phyloP scores from a whole-genome alignment of 2,888 invertebrate genomes.

The Flexamia atlantica region DNA sequence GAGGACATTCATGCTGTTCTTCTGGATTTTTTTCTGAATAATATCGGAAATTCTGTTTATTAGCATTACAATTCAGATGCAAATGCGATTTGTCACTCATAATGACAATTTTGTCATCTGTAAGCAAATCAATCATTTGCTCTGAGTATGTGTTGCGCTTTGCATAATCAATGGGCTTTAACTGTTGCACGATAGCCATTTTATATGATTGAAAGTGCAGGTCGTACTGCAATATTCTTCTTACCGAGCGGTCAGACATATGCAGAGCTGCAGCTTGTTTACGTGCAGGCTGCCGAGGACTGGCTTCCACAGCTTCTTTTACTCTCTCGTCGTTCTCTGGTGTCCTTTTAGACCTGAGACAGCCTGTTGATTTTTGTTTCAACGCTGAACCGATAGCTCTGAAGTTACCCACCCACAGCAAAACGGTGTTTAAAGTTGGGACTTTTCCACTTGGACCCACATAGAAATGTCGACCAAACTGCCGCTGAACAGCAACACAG shows the following conservation, averaged over 20 bases:
- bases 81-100: conserved; percentile 69
- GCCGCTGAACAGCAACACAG: no score
- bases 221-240: conserved; percentile 18
- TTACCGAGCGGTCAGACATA: no score
- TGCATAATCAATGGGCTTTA: conserved; percentile 35
- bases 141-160: conserved; percentile 26
- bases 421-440: conserved; percentile 28
- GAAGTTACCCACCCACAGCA: conserved; percentile 32
- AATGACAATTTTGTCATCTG: conserved; percentile 57
- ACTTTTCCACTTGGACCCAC: no score
- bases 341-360: no score
- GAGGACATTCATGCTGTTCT: conserved; percentile 59
- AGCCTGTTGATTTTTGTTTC: background rate
- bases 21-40: background rate
- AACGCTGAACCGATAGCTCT: conserved; percentile 29
- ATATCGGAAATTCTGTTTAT: conserved; percentile 67
- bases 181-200: no score
- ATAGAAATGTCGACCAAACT: no score
- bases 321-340: conserved; percentile 27
- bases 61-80: conserved; percentile 67
- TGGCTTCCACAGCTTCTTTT: no score
- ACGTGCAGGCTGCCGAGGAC: no score
- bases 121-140: no score
- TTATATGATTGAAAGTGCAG: conserved; percentile 50
- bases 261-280: no score